Base-by-base conservation (phyloP, 2,888 invertebrate species). In the Cinara cedri region DNA sequence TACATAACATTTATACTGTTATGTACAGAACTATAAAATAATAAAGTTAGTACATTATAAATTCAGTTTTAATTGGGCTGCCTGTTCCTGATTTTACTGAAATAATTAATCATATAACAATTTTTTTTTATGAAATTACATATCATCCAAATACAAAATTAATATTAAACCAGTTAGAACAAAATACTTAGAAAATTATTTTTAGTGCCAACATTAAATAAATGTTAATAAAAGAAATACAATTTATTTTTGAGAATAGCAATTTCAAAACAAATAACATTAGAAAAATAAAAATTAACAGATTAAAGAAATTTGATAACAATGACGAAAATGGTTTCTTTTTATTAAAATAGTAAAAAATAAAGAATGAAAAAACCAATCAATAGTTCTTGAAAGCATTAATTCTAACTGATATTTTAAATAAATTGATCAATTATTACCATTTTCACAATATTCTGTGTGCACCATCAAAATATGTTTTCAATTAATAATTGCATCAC, bases 261-360 rank as follows among this genome's bases (percentile, higher is more conserved):
- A 54, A 16, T 71, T 44, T 71, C 42, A 55, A n/a, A 21, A 65
- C n/a, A n/a, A n/a, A n/a, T n/a, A n/a, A n/a, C 26, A 60, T 26
- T 16, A 60, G 34, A 34, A 60, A 60, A n/a, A 26, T 60, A 3
- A 26, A 60, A 26, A 21, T n/a, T 16, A 60, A 26, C 26, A 60
- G 26, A 24, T 26, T 34, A 34, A 34, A 34, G 34, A 34, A 34
- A 34, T 34, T 4, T 34, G 10, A 60, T 10, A 16, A 60, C 1
- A 60, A 60, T 26, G n/a, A n/a, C n/a, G n/a, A n/a, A n/a, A n/a
- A n/a, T n/a, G n/a, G n/a, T n/a, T n/a, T n/a, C n/a, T n/a, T n/a
- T n/a, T n/a, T n/a, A n/a, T n/a, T n/a, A n/a, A n/a, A 60, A 60
- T 26, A 26, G 16, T 26, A 16, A 60, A 60, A 60, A 60, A 60